phyloP scores from a whole-genome alignment of 2,797 vertebrate genomes.

The Cynodonichthys magdalenae region DNA sequence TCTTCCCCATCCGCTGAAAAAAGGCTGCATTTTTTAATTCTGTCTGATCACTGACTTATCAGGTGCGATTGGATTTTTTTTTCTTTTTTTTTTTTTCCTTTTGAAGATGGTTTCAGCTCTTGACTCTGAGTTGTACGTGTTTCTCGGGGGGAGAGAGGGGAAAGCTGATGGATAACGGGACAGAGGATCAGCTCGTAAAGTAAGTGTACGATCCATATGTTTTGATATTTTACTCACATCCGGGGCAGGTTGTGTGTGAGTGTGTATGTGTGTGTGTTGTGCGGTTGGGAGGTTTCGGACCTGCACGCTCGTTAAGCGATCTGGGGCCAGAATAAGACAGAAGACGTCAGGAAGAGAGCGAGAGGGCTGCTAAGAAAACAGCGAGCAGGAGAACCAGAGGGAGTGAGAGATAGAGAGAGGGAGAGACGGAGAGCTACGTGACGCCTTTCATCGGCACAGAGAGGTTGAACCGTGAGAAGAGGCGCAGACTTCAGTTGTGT shows the following conservation, averaged over 20 bases:
- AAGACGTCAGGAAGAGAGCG: conserved; percentile 56
- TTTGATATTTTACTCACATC: too few species aligned
- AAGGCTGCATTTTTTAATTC: background rate
- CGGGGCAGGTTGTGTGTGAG: background rate
- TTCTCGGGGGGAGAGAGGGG: conserved; percentile 25
- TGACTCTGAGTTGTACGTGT: conserved; percentile 58
- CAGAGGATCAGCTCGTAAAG: conserved; percentile 67
- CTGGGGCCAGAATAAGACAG: conserved; percentile 43
- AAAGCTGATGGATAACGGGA: conserved; percentile 67
- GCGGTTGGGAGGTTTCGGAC: conserved; percentile 3
- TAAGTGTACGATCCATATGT: conserved; percentile 59
- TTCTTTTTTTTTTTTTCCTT: background rate
- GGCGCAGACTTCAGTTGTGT: conserved; percentile 81
- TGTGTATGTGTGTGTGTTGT: too few species aligned
- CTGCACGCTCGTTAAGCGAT: conserved; percentile 25
- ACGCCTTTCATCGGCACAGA: conserved; percentile 77
- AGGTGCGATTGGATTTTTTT: conserved; percentile 36
- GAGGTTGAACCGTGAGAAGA: conserved; percentile 72
- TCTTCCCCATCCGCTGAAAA: conserved; percentile 50
- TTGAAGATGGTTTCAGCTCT: conserved; percentile 59
- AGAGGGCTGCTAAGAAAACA: conserved; percentile 22
- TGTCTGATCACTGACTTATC: too few species aligned
- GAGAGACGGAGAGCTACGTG: conserved; percentile 70
- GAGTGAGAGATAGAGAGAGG: conserved; percentile 47
- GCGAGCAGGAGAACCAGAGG: conserved; percentile 28